Evolutionary conservation across 2,888 invertebrate genomes (phyloP).

Genomic region (Stenotaenia linearis): DNA sequence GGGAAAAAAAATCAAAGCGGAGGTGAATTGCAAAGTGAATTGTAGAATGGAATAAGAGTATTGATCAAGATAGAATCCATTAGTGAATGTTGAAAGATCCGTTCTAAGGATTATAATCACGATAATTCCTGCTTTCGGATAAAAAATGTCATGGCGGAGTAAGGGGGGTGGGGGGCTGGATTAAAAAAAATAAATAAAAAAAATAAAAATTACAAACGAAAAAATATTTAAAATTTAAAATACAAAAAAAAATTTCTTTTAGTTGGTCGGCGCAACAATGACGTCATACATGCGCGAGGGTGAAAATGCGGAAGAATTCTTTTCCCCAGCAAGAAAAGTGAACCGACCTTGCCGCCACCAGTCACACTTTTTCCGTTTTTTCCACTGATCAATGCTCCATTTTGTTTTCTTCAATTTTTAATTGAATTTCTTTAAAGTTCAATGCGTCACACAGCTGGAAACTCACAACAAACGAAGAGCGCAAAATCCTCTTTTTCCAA

Average conservation of each 20-base stretch:
- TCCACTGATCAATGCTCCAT: not conserved
- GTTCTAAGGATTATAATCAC: not conserved
- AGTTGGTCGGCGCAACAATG: not conserved
- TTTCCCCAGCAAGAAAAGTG: not conserved
- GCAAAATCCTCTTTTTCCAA: too few relatives aligned
- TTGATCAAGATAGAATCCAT: slow-evolving; percentile 9
- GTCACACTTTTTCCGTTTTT: not conserved
- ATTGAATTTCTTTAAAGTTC: not conserved
- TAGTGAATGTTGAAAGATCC: not conserved
- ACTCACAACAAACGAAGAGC: too few relatives aligned
- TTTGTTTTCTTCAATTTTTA: not conserved
- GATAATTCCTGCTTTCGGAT: not conserved
- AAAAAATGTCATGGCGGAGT: not conserved
- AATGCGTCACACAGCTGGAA: too few relatives aligned
- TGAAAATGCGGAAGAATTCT: not conserved
- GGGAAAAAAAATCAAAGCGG: not conserved
- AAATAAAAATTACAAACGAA: not conserved
- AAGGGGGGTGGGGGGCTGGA: too few relatives aligned
- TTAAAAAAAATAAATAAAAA: not conserved
- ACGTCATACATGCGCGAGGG: slow-evolving; percentile 1
- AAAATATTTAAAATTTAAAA: not conserved
- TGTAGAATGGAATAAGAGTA: not conserved
- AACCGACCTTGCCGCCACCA: not conserved
- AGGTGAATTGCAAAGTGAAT: not conserved
- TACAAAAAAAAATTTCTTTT: not conserved